Evolutionary conservation across 2,888 invertebrate genomes (phyloP), one percentile per base, ranked within the genome.

Genomic region (Trichopria drosophilae): DNA sequence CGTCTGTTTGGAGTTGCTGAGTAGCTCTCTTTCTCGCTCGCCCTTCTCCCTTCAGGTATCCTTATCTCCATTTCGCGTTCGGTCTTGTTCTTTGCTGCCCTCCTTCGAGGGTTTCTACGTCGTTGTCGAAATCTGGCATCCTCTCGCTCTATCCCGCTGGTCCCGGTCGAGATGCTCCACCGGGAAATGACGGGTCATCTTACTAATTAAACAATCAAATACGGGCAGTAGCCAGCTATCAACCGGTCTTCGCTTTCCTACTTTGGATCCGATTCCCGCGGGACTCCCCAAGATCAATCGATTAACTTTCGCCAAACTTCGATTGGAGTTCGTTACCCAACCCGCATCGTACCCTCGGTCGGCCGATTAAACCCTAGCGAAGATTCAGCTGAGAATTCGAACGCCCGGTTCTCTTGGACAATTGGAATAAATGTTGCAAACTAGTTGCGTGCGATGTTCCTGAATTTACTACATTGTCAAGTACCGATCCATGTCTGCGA

Each of bases 151-250:
- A 49, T 41, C 43, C 42, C 29, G 29, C 13, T 22, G 5, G 26
- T 18, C 20, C 9, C 19, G 22, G 26, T 4, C 47, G 50, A 53
- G 36, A 58, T 51, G 49, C 51, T 59, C 61, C 62, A 54, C 54
- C 41, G 63, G 68, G 67, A 60, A 63, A 64, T 60, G 54, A 58
- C 59, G 63, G 72, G 73, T 73, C 73, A 75, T 73, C 72, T 67
- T 72, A 70, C 74, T 74, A 73, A 75, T 74, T 73, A 73, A 75
- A 73, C 74, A 73, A 74, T 75, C 74, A 74, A 73, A 74, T 74
- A 73, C 73, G 73, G 72, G 74, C 62, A 62, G 60, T 63, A 57
- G 61, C 57, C 58, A 60, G 63, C 63, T 65, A 68, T 66, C 69
- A 42, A 26, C 57, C 66, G 66, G 62, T 59, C 62, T 59, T 64